phyloP scores from a whole-genome alignment of 2,888 invertebrate genomes.

The Fragum fragum region DNA sequence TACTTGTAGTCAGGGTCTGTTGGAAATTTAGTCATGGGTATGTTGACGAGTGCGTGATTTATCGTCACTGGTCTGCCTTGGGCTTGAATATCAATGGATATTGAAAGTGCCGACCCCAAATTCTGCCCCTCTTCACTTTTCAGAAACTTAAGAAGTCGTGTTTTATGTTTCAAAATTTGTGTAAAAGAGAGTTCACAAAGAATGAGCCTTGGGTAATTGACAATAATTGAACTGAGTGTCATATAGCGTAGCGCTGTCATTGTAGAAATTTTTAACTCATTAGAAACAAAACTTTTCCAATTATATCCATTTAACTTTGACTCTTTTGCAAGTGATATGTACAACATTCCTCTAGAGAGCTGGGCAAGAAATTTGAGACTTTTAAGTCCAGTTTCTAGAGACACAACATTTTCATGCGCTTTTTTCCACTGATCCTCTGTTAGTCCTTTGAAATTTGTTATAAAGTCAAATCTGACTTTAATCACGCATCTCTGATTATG shows the following conservation, averaged over 20 bases:
- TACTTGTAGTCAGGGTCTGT: constrained; percentile 2
- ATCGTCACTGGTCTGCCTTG: constrained; percentile 12
- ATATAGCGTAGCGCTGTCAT: constrained; percentile 7
- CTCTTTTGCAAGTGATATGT: not conserved
- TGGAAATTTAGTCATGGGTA: not conserved
- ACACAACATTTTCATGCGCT: not conserved
- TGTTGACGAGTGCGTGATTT: not conserved
- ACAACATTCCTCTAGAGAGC: not conserved
- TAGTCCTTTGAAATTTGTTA: not conserved
- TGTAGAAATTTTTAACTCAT: not conserved
- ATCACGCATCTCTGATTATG: not conserved
- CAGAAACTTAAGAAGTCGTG: constrained; percentile 5
- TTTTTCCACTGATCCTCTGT: not conserved
- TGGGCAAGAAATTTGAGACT: not conserved
- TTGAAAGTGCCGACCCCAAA: constrained; percentile 1
- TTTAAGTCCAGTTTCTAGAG: constrained; percentile 7
- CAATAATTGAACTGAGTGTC: constrained; percentile 6
- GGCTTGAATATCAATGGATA: constrained; percentile 3
- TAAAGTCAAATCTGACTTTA: constrained; percentile 7
- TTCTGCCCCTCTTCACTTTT: constrained; percentile 9
- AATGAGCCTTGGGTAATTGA: not conserved
- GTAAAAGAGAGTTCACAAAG: constrained; percentile 12
- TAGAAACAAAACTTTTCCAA: constrained; percentile 11
- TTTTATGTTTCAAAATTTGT: constrained; percentile 11
- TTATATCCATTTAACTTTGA: not conserved